These are phyloP conservation scores for Capitulum mitella DNA, from an alignment of 2,888 invertebrate genomes.

Conservation along the genomic window DNA sequence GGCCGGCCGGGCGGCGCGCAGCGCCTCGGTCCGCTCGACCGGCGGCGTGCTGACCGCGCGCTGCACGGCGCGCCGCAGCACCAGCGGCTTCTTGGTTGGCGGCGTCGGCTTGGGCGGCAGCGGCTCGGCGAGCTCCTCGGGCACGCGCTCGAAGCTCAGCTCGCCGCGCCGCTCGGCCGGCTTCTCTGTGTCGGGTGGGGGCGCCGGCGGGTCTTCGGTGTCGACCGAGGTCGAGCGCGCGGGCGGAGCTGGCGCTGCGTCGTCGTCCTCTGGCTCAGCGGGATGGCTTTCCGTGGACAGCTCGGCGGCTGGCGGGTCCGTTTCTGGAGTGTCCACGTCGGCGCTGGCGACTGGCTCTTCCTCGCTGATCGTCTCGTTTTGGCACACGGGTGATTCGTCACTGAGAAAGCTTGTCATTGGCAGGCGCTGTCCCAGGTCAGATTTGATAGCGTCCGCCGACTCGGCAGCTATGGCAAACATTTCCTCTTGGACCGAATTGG, in stretches of 20 bases:
- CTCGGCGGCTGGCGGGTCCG: neutral
- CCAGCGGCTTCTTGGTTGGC: neutral
- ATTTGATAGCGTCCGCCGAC: neutral
- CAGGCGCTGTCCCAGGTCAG: neutral
- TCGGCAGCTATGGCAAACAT: neutral
- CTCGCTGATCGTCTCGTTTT: neutral
- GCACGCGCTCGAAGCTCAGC: neutral
- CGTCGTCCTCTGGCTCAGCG: neutral
- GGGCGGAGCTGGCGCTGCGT: neutral
- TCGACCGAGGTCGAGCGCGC: neutral
- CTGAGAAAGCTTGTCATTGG: constrained; percentile 1
- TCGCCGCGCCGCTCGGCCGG: neutral
- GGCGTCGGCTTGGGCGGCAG: neutral
- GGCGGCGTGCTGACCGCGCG: neutral
- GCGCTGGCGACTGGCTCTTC: neutral
- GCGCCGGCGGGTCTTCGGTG: neutral
- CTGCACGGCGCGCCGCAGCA: neutral
- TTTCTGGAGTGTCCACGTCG: neutral
- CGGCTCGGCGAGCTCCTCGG: neutral
- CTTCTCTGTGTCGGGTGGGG: neutral
- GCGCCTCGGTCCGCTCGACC: neutral
- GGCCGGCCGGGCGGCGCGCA: neutral
- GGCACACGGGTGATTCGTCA: neutral
- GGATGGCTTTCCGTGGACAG: neutral
- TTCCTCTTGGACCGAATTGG: neutral